These are phyloP conservation scores for Cabera pusaria DNA, from an alignment of 2,888 invertebrate species.

Conservation along the genomic window DNA sequence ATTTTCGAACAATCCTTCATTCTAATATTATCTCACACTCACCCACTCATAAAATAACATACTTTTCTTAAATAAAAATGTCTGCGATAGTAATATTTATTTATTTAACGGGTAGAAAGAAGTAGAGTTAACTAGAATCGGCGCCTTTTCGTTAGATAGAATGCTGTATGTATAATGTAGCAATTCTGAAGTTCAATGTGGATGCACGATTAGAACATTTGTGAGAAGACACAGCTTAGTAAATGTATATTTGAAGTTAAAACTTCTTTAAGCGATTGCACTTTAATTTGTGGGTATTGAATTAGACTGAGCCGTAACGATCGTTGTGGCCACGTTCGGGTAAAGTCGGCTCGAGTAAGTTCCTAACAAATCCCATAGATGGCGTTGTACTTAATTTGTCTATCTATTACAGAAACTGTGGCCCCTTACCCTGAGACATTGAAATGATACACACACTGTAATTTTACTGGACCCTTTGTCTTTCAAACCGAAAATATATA, in stretches of 20 bases:
- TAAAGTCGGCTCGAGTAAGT: too few relatives aligned
- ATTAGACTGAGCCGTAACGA: too few relatives aligned
- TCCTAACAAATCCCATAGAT: too few relatives aligned
- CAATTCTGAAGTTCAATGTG: conserved; percentile 60
- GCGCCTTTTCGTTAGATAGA: conserved; percentile 69
- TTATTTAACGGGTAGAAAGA: conserved; percentile 42
- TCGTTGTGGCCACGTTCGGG: too few relatives aligned
- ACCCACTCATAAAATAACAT: background rate
- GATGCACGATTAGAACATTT: conserved; percentile 58
- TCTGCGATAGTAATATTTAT: conserved; percentile 44
- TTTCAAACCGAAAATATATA: too few relatives aligned
- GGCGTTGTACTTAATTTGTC: too few relatives aligned
- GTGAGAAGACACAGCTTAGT: conserved; percentile 38
- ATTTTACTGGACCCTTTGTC: too few relatives aligned
- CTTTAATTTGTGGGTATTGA: too few relatives aligned
- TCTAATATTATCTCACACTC: background rate
- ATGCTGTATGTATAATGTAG: conserved; percentile 54
- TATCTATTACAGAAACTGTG: too few relatives aligned
- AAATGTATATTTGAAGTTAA: conserved; percentile 1
- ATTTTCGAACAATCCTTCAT: background rate
- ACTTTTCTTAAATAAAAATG: conserved; percentile 18
- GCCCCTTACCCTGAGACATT: too few relatives aligned
- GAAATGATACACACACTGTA: too few relatives aligned
- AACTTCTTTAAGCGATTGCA: too few relatives aligned
- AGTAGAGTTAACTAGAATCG: conserved; percentile 48